A percentile compares a stretch with the other conserved stretches of the same genome.
Evolutionary conservation across 1,140 invertebrate genomes (phyloP).

Genomic region (Anastrepha ludens): DNA sequence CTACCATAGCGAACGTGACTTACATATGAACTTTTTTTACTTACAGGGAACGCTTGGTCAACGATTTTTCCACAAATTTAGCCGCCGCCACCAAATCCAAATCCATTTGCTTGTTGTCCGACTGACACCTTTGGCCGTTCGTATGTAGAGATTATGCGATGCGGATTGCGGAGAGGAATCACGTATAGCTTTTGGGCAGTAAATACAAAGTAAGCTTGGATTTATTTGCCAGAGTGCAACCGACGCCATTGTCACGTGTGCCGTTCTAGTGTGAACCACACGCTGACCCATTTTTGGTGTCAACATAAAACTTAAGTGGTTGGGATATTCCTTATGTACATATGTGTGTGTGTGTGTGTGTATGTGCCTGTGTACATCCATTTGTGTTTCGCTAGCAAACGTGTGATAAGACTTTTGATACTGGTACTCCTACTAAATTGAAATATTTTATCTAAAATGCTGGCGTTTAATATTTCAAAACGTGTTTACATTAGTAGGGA

Average conservation of each 20-base stretch:
- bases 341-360: background rate
- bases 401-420: background rate
- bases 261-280: background rate
- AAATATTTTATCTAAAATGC: constrained; percentile 6
- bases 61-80: background rate
- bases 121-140: constrained; percentile 1
- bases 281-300: constrained; percentile 4
- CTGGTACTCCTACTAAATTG: background rate
- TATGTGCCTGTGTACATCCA: background rate
- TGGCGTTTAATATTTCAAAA: background rate
- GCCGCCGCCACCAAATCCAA: background rate
- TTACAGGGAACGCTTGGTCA: background rate
- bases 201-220: constrained; percentile 36
- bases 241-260: constrained; percentile 35
- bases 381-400: background rate
- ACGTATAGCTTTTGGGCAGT: background rate
- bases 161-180: background rate
- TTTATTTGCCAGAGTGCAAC: constrained; percentile 12
- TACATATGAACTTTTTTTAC: background rate
- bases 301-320: constrained; percentile 46
- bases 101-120: constrained; percentile 26
- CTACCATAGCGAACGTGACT: background rate
- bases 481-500: background rate
- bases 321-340: background rate
- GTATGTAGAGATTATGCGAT: background rate